These are phyloP conservation scores for Thaumetopoea pityocampa DNA, from an alignment of 1,140 invertebrate genomes.

Conservation along the genomic window DNA sequence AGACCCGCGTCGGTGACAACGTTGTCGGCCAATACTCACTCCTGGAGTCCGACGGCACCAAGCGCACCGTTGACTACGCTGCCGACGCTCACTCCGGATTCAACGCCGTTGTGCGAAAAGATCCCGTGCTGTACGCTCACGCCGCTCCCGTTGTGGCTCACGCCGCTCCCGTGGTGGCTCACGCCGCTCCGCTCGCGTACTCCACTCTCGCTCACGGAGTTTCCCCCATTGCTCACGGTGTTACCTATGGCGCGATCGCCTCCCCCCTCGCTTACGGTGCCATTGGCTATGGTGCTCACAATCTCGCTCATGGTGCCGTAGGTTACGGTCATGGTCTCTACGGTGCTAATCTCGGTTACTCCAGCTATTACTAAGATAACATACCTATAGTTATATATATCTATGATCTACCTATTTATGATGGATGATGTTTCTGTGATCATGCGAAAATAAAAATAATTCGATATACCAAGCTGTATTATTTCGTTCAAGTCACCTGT, in stretches of 20 bases:
- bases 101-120: too few species aligned
- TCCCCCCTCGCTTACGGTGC: slow-evolving; percentile 24
- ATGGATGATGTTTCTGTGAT: too few species aligned
- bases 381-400: too few species aligned
- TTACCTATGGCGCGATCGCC: slow-evolving; percentile 25
- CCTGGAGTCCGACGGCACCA: slow-evolving; percentile 68
- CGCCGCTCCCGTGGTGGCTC: slow-evolving; percentile 25
- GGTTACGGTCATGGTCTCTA: slow-evolving; percentile 16
- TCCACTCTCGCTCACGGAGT: slow-evolving; percentile 15
- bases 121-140: slow-evolving; percentile 26
- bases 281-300: slow-evolving; percentile 18
- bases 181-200: slow-evolving; percentile 28
- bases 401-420: too few species aligned
- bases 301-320: slow-evolving; percentile 26
- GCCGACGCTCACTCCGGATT: slow-evolving; percentile 60
- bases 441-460: too few species aligned
- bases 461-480: too few species aligned
- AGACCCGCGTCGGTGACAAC: slow-evolving; percentile 74
- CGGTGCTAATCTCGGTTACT: background rate
- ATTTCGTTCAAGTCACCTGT: too few species aligned
- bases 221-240: slow-evolving; percentile 21
- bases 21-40: slow-evolving; percentile 75
- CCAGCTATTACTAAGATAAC: too few species aligned
- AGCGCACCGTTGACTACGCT: slow-evolving; percentile 71
- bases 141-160: slow-evolving; percentile 23